Conservation (phyloP, 2,888 invertebrate genomes). For the Phymatocera aterrima region DNA sequence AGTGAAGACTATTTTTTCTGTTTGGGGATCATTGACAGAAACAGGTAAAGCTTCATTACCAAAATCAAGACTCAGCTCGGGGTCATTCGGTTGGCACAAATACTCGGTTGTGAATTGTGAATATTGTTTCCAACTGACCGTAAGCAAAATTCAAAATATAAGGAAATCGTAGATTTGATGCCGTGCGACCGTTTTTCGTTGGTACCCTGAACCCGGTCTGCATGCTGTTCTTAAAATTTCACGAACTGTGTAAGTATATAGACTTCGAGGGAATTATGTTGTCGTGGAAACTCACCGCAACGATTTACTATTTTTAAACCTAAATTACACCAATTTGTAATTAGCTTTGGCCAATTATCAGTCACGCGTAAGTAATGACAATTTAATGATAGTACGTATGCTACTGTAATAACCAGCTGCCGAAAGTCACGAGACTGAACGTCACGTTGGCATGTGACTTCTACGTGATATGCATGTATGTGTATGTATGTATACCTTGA, state of each 20-base stretch:
- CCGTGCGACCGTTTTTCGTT: too few relatives aligned
- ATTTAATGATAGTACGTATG: not conserved
- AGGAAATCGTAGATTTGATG: too few relatives aligned
- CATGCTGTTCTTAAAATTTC: too few relatives aligned
- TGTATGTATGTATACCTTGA: not conserved
- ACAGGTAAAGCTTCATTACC: not conserved
- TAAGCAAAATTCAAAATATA: too few relatives aligned
- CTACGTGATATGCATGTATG: conserved; percentile 17
- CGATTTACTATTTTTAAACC: not conserved
- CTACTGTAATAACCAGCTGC: not conserved
- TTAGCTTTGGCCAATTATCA: not conserved
- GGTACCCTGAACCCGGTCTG: too few relatives aligned
- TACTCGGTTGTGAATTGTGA: not conserved
- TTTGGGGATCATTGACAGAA: not conserved
- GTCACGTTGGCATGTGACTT: conserved; percentile 15
- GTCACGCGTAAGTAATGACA: not conserved
- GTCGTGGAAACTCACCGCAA: not conserved
- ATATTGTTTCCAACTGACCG: too few relatives aligned
- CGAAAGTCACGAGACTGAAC: conserved; percentile 16
- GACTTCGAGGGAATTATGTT: not conserved
- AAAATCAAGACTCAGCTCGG: not conserved
- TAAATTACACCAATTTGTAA: not conserved
- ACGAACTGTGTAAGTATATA: too few relatives aligned
- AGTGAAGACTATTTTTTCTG: not conserved
- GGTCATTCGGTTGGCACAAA: conserved; percentile 1